Base-by-base conservation (phyloP, 1,140 invertebrate species). In the Euwallacea similis region DNA sequence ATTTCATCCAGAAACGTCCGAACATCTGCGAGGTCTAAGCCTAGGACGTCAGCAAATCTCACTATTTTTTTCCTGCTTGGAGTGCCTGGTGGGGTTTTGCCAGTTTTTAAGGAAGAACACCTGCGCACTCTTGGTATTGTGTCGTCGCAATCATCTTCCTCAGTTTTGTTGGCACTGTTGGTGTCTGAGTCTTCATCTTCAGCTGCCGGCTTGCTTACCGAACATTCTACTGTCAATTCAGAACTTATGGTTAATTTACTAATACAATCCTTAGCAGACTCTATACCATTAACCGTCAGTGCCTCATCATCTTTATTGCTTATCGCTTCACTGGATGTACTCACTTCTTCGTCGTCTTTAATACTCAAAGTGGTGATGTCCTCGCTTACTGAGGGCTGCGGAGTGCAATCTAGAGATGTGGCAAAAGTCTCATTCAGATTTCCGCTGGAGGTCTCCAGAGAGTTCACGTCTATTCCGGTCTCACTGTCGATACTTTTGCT, bases 31-130 rank as follows among this genome's bases (percentile, higher is more conserved):
- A 98, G 83, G 84, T 98, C 96, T 7, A 98, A 83, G 0, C 96
- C 96, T 42, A 98, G 83, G 0, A 93, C 94, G 79, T 98, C 96
- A 0, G 96, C 96, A 81, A 98, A 98, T 13, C 96, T 86, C 0
- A 98, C 96, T 44, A 96, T 96, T 82, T 98, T 98, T 81, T 97
- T 98, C 0, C 91, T 85, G 2, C 91, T 89, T 0, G 93, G 93
- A 8, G 93, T 95, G 2, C 92, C 92, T 0, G 95, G 95, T 16
- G 95, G 94, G 0, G 94, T 96, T 83, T 97, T 97, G 0, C 93
- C 91, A 0, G 91, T 91, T 84, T 95, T 97, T 11, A 98, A 81
- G 0, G 94, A 97, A 0, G 94, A 94, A 79, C 90, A 93, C 61
- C 94, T 84, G 43, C 90, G 84, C 7, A 94, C 86, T 60, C 90